Percentiles rank a stretch among this genome's conserved stretches.
Conservation (phyloP, 2,113 vertebrate genomes). For the Salminus brasiliensis region DNA sequence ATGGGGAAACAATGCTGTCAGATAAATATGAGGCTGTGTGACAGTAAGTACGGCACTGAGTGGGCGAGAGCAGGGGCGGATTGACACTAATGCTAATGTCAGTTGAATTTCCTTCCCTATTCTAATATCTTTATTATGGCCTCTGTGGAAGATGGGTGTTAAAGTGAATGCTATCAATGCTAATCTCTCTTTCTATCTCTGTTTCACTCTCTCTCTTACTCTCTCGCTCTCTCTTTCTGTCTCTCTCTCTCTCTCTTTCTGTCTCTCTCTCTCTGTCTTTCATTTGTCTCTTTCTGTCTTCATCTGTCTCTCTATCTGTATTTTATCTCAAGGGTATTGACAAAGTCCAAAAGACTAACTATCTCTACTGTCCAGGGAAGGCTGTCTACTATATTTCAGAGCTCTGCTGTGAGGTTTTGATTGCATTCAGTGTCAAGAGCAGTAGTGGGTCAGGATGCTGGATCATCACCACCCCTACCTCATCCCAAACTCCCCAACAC, state of each 20-base stretch:
- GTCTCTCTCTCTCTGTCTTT: constrained; percentile 34
- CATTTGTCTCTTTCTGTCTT: not conserved
- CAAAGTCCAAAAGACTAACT: no score
- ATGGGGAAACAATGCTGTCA: constrained; percentile 44
- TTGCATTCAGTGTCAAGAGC: no score
- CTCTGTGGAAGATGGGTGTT: constrained; percentile 20
- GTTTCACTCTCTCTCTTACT: constrained; percentile 58
- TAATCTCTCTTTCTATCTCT: constrained; percentile 17
- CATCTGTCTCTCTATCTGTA: constrained; percentile 61
- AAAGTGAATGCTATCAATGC: not conserved
- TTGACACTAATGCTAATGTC: constrained; percentile 5
- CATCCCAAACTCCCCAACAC: no score
- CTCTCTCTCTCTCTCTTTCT: constrained; percentile 31
- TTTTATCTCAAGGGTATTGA: constrained; percentile 71
- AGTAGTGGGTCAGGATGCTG: no score
- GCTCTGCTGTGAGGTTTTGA: no score
- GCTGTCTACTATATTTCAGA: no score
- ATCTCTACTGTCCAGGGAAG: no score
- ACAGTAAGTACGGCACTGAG: not conserved
- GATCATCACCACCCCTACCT: no score
- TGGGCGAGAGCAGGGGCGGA: constrained; percentile 2
- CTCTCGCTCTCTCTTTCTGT: constrained; percentile 23
- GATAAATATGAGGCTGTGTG: constrained; percentile 1
- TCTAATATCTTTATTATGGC: constrained; percentile 40
- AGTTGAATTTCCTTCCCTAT: constrained; percentile 11